Percentiles rank a stretch among this genome's conserved stretches.
phyloP scores from a whole-genome alignment of 2,113 vertebrate species.

The Zapornia atra region DNA sequence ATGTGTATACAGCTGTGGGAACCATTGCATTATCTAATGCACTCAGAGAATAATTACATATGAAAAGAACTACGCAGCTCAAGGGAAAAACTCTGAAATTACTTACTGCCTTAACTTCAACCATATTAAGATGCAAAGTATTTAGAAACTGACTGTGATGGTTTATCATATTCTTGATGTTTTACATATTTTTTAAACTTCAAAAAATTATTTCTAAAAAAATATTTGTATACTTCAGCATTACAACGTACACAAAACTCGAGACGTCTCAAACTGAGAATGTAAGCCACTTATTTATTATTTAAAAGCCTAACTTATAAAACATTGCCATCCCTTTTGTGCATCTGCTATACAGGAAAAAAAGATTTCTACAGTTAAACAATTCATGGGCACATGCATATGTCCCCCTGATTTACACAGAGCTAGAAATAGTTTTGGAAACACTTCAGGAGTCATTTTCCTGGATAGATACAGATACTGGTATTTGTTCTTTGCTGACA shows the following conservation, averaged over 20 bases:
- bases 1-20: constrained; percentile 81
- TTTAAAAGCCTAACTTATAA: constrained; percentile 66
- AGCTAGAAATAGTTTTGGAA: background rate
- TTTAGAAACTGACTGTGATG: constrained; percentile 60
- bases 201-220: background rate
- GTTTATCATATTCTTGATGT: constrained; percentile 46
- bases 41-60: constrained; percentile 81
- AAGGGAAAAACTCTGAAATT: constrained; percentile 75
- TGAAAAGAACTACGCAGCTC: constrained; percentile 76
- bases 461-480: background rate
- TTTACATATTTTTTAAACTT: constrained; percentile 32
- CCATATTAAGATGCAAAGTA: constrained; percentile 74
- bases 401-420: background rate
- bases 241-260: background rate
- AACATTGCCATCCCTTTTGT: constrained; percentile 23
- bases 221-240: constrained; percentile 4
- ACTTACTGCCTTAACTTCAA: constrained; percentile 74
- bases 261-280: constrained; percentile 16
- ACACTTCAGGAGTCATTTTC: background rate
- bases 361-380: constrained; percentile 25
- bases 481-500: background rate
- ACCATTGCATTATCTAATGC: constrained; percentile 78
- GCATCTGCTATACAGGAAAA: constrained; percentile 11
- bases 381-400: constrained; percentile 1
- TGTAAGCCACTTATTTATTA: constrained; percentile 55